Base-by-base conservation (phyloP, 2,113 vertebrate species). In the Chinchilla lanigera region DNA sequence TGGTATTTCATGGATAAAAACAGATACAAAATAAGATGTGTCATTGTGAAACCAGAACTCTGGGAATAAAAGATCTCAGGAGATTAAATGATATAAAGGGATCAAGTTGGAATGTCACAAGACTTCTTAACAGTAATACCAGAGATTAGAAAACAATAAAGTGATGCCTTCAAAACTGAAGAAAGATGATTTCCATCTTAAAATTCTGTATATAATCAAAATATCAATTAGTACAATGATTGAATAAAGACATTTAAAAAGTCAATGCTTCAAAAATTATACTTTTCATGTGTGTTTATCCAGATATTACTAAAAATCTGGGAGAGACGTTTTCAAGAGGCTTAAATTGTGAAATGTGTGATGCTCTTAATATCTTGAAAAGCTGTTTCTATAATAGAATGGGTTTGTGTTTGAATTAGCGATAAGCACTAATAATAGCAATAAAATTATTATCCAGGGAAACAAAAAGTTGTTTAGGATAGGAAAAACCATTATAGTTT, bases 351-450 rank as follows among this genome's bases (percentile, higher is more conserved):
- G n/a, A 83, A 84, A 60, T 84, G 58, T 61, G 47, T 83, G 47
- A 47, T 22, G 7, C 33, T 93, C 1, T 44, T 11, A 83, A 52
- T 73, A 44, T 63, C 41, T 67, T 30, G 16, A 61, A n/a, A 77
- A 16, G 35, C 69, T 58, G 11, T 80, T 88, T 71, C 30, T 54
- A 19, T 84, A 85, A 60, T 35, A 67, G 50, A 90, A 24, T 54
- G 47, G 83, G 8, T 75, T 96, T 85, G 60, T 91, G 35, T 82
- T 88, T 91, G 61, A 86, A 81, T 95, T 65, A 50, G 2, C 69
- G 77, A 71, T 71, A 38, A 56, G 19, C 22, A 50, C 50, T 28
- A 63, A 65, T 54, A 86, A 86, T 35, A 63, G 30, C 33, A 73
- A 73, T 28, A 61, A 67, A 77, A 63, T 58, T 75, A 24, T 52